phyloP scores from a whole-genome alignment of 2,797 vertebrate genomes.

The Petrocephalus schoutedeni region DNA sequence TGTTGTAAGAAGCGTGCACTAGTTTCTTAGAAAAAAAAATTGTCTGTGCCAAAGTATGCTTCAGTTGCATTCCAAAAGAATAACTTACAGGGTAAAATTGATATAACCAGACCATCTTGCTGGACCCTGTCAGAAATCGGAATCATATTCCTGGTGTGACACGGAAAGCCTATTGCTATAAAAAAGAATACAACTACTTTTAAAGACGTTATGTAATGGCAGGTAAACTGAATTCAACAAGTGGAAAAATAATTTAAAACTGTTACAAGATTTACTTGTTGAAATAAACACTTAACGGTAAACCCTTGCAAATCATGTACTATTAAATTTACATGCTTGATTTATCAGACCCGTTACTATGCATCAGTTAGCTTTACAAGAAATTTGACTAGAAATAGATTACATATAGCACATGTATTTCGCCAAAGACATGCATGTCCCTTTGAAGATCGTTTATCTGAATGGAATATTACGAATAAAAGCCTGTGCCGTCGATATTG shows the following conservation, averaged over 20 bases:
- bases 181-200: neutral
- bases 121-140: constrained; percentile 52
- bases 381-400: neutral
- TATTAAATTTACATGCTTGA: neutral
- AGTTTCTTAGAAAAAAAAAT: constrained; percentile 50
- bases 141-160: neutral
- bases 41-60: constrained; percentile 55
- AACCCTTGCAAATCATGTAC: neutral
- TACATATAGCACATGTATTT: neutral
- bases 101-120: constrained; percentile 59
- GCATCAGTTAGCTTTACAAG: neutral
- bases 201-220: neutral
- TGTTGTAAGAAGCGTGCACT: constrained; percentile 59
- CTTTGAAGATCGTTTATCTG: neutral
- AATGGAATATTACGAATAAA: neutral
- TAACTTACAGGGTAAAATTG: constrained; percentile 57
- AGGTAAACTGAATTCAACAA: neutral
- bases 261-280: neutral
- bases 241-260: neutral
- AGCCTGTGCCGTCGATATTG: neutral
- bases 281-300: neutral
- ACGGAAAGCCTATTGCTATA: neutral
- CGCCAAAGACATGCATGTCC: neutral
- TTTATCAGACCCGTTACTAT: neutral
- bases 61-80: constrained; percentile 55